Conservation (phyloP, 2,113 vertebrate genomes). For the Larimichthys polyactis region DNA sequence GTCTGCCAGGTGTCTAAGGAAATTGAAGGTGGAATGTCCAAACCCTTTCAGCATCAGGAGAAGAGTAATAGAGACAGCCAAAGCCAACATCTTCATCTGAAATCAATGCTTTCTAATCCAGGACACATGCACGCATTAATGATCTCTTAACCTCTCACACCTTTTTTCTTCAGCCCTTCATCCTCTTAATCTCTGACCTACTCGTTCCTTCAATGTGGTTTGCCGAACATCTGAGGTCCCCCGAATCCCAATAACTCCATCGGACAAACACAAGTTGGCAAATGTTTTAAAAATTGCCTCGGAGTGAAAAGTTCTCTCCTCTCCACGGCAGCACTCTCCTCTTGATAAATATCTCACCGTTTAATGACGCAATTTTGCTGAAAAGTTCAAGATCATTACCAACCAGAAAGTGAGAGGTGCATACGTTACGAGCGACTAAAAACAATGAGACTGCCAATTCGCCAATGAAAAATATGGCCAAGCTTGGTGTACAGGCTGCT, state of each 20-base stretch:
- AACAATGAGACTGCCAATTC: conserved; percentile 63
- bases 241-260: neutral
- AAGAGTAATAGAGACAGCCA: conserved; percentile 66
- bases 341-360: conserved; percentile 46
- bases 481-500: conserved; percentile 15
- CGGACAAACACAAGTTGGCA: neutral
- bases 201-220: conserved; percentile 12
- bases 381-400: conserved; percentile 66
- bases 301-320: neutral
- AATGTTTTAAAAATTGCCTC: conserved; percentile 8
- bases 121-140: conserved; percentile 67
- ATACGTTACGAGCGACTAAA: conserved; percentile 56
- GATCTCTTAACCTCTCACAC: conserved; percentile 56
- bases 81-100: conserved; percentile 58
- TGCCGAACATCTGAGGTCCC: conserved; percentile 18
- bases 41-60: neutral
- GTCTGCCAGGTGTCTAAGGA: conserved; percentile 17
- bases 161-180: neutral
- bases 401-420: conserved; percentile 58
- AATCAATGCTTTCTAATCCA: conserved; percentile 72
- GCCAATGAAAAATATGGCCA: conserved; percentile 34
- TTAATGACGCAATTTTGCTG: conserved; percentile 56
- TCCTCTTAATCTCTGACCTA: conserved; percentile 21
- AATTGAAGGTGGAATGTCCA: conserved; percentile 52
- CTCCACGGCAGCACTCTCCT: neutral